Evolutionary conservation across 2,113 vertebrate species (phyloP).

Genomic region (Dasypus novemcinctus): DNA sequence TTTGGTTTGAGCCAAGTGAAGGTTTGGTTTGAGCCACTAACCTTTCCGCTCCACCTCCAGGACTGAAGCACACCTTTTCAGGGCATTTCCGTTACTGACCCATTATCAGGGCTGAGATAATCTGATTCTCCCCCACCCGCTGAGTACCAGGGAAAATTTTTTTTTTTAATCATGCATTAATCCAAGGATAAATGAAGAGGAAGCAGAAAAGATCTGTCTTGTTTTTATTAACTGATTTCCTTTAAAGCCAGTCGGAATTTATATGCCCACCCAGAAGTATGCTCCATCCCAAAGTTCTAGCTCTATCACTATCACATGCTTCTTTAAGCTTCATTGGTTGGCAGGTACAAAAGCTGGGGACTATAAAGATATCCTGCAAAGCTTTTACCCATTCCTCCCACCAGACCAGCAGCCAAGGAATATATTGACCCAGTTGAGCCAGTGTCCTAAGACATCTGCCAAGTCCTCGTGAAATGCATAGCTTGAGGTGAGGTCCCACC

Average conservation of each 20-base stretch:
- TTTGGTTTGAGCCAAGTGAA: background rate
- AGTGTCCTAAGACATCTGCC: rapidly evolving
- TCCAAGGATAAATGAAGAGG: background rate
- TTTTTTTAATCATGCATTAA: background rate
- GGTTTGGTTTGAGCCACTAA: no score
- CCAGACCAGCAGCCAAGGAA: background rate
- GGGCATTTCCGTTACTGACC: background rate
- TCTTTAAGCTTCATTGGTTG: background rate
- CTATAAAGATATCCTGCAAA: background rate
- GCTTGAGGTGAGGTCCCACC: no score
- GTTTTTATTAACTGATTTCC: background rate
- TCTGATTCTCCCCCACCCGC: background rate
- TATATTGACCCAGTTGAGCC: background rate
- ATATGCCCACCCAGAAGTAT: background rate
- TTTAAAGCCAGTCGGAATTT: background rate
- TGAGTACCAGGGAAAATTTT: background rate
- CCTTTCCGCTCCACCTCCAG: background rate
- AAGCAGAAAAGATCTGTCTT: background rate
- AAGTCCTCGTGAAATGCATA: rapidly evolving
- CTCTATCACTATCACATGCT: background rate
- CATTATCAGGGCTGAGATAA: background rate
- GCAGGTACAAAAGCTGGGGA: background rate
- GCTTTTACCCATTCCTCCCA: no score
- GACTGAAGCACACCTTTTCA: background rate
- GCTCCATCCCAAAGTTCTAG: no score